Conservation (phyloP, 1,140 invertebrate species). For the Stratiolaelaps scimitus region DNA sequence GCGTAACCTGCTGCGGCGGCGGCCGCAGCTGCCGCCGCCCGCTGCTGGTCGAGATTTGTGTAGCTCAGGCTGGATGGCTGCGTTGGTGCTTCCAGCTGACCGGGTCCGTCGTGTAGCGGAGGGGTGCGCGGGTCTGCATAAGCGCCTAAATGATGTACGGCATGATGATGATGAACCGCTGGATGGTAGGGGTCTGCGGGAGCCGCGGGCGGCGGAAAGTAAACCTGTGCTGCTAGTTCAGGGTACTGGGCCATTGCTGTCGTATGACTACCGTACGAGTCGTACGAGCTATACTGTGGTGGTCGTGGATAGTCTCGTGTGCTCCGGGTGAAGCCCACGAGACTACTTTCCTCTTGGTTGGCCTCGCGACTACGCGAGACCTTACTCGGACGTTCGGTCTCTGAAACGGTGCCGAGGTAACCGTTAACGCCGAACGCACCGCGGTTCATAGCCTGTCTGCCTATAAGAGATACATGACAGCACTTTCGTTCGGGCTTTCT, state of each 20-base stretch:
- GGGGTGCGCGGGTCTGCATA: constrained; percentile 19
- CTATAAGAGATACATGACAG: no score
- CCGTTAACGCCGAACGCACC: no score
- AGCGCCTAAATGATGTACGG: background rate
- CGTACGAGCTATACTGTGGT: no score
- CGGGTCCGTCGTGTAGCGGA: constrained; percentile 9
- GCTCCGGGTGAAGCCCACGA: no score
- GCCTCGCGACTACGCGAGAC: no score
- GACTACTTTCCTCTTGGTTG: no score
- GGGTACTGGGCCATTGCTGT: constrained; percentile 18
- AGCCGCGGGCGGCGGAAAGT: constrained; percentile 14
- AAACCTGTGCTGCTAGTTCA: constrained; percentile 22
- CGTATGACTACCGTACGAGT: no score
- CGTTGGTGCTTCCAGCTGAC: background rate
- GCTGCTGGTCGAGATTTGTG: constrained; percentile 59
- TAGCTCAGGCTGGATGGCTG: constrained; percentile 56
- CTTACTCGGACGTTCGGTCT: no score
- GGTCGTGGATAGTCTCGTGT: no score
- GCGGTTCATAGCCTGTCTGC: no score
- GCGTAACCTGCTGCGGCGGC: constrained; percentile 19
- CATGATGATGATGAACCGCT: background rate
- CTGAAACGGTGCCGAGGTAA: no score
- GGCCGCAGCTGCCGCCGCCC: constrained; percentile 6
- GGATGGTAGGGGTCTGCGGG: constrained; percentile 11
- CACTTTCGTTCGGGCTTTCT: no score